Base-by-base conservation (phyloP, 2,797 vertebrate genomes). In the Tinamus major region DNA sequence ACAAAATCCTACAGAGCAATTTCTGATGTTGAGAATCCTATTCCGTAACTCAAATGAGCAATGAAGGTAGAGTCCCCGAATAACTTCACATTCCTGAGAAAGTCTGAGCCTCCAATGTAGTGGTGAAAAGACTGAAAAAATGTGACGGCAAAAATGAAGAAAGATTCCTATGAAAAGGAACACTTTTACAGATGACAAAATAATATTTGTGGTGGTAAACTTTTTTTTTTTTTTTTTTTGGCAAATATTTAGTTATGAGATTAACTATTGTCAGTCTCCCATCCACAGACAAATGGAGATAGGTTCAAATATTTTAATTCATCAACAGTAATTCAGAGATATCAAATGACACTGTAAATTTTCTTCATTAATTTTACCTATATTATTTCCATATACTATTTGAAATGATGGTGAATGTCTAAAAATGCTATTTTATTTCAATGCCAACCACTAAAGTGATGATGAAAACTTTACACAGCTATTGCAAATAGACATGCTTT, bases 341-440 rank as follows among this genome's bases (percentile, higher is more conserved):
- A 53, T 62, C 68, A 92, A 44, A 79, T 37, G 23, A 86, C 31
- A 67, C 15, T 51, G 48, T 26, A 79, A 33, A 44, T 88, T 91
- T 92, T 70, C 48, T 68, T 88, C 64, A 68, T 11, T 7, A 79
- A 41, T 24, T 88, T 67, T 77, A 95, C 86, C 13, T 29, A 76
- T 68, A 31, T 6, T 39, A 26, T 62, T 92, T 79, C 31, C 37
- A 16, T 85, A 75, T 85, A 76, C 9, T 93, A 44, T 46, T 79
- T 85, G 64, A 90, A 86, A 93, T 42, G 0, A 76, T 0, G 0
- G 53, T 29, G 23, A 27, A 61, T 84, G 90, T 88, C 35, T 48
- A 84, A 48, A 87, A 76, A 71, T 26, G 0, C 4, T 77, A 64
- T 87, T 94, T 94, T 67, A 9, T 90, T 37, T 94, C 49, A 27